A percentile compares a stretch with the other conserved stretches of the same genome.
Evolutionary conservation across 2,797 vertebrate species (phyloP).

Genomic region (Gymnocypris eckloni): DNA sequence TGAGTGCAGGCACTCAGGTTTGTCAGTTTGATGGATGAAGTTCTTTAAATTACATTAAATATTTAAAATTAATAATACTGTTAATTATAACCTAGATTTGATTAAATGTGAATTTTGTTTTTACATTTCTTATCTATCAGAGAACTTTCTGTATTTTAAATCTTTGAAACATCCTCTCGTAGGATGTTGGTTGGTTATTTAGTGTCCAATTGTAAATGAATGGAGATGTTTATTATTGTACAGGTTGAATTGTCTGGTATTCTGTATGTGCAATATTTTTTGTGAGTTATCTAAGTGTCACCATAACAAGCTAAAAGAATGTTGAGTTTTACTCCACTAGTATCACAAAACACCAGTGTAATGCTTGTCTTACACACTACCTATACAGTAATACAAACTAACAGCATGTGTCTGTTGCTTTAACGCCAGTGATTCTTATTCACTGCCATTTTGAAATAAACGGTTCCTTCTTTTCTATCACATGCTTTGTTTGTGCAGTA

Average conservation of each 20-base stretch:
- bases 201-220: conserved; percentile 27
- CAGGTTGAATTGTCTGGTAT: conserved; percentile 28
- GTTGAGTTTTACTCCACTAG: conserved; percentile 37
- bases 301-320: conserved; percentile 39
- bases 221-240: conserved; percentile 48
- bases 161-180: neutral
- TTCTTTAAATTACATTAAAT: conserved; percentile 4
- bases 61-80: conserved; percentile 34
- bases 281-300: conserved; percentile 35
- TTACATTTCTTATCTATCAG: conserved; percentile 3
- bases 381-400: conserved; percentile 35
- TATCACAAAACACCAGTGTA: conserved; percentile 40
- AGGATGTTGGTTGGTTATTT: conserved; percentile 36
- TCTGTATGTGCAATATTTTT: conserved; percentile 20
- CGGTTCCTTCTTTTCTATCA: conserved; percentile 31
- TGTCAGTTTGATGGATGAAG: conserved; percentile 2
- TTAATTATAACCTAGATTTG: conserved; percentile 18
- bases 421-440: conserved; percentile 69
- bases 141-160: conserved; percentile 20
- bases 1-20: conserved; percentile 57
- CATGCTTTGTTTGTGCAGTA: neutral
- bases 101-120: conserved; percentile 33
- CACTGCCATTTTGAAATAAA: conserved; percentile 78
- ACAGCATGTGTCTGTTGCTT: conserved; percentile 56
- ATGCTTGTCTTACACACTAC: conserved; percentile 33